These are phyloP conservation scores for Lota lota DNA, from an alignment of 2,113 vertebrate species.

Conservation along the genomic window DNA sequence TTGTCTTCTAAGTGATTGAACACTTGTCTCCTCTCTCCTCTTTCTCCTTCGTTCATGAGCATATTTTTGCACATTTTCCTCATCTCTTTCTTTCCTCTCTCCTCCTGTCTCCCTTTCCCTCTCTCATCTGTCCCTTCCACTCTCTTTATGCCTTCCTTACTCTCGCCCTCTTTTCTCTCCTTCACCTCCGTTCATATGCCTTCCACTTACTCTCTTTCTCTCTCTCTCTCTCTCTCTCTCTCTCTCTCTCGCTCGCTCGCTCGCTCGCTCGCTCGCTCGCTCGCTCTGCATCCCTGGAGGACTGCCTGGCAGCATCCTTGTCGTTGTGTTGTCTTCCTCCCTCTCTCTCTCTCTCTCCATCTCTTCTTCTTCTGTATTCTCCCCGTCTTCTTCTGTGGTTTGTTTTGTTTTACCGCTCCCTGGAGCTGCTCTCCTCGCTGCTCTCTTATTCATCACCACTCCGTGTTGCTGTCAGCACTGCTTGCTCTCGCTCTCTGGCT, in stretches of 20 bases:
- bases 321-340: too few relatives aligned
- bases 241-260: not conserved
- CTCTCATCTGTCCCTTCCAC: too few relatives aligned
- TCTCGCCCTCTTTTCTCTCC: too few relatives aligned
- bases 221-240: not conserved
- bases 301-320: conserved; percentile 5
- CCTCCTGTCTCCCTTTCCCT: too few relatives aligned
- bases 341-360: not conserved
- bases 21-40: too few relatives aligned
- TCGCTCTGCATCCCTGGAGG: conserved; percentile 2
- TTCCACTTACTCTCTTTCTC: not conserved
- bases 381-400: not conserved
- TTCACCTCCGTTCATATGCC: too few relatives aligned
- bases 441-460: conserved; percentile 53
- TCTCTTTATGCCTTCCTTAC: too few relatives aligned
- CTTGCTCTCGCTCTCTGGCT: too few relatives aligned
- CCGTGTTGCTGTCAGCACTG: not conserved
- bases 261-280: not conserved
- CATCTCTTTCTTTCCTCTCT: too few relatives aligned
- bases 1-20: not conserved
- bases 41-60: too few relatives aligned
- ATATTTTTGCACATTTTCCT: too few relatives aligned
- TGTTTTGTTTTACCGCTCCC: conserved; percentile 14
- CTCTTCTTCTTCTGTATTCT: not conserved
- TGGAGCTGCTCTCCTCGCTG: conserved; percentile 20